phyloP scores from a whole-genome alignment of 2,888 invertebrate species.

The Drosophila pseudotakahashii region DNA sequence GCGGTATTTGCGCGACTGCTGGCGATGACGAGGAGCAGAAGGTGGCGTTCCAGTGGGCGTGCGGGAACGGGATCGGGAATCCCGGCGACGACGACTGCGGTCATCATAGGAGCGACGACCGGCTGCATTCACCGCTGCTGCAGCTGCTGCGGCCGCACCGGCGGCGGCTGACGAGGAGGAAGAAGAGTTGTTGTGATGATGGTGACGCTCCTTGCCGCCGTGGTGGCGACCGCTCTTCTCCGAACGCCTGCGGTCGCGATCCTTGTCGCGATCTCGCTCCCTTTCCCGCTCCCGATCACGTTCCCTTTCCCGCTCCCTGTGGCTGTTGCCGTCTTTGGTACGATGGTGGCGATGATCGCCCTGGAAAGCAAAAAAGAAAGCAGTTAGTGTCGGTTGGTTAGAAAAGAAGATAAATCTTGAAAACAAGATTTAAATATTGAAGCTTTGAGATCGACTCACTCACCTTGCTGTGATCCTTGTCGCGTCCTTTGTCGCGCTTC shows the following conservation, averaged over 20 bases:
- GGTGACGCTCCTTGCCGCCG: conserved; percentile 52
- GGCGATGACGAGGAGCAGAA: conserved; percentile 6
- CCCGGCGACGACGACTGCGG: conserved; percentile 50
- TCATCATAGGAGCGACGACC: conserved; percentile 69
- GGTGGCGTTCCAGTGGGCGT: conserved; percentile 46
- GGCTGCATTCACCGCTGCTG: conserved; percentile 43
- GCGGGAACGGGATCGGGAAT: conserved; percentile 63
- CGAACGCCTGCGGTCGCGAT: conserved; percentile 39
- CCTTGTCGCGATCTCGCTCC: conserved; percentile 38
- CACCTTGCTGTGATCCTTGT: conserved; percentile 61
- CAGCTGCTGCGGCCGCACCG: conserved; percentile 2
- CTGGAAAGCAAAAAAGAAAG: conserved; percentile 34
- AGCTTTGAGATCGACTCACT: too few species aligned
- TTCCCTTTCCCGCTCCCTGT: conserved; percentile 52
- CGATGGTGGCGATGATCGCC: conserved; percentile 68
- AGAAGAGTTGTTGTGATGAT: conserved; percentile 46
- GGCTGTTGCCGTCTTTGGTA: conserved; percentile 55
- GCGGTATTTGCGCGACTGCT: conserved; percentile 60
- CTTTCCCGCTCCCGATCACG: conserved; percentile 58
- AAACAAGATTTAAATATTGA: too few species aligned
- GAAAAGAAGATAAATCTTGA: too few species aligned
- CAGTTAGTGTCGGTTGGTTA: too few species aligned
- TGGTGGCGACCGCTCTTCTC: conserved; percentile 42
- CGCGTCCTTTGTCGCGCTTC: conserved; percentile 43
- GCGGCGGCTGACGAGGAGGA: conserved; percentile 37